Evolutionary conservation across 2,888 invertebrate species (phyloP), one percentile per base, ranked within the genome.

Genomic region (Melikaiella ostensackeni): DNA sequence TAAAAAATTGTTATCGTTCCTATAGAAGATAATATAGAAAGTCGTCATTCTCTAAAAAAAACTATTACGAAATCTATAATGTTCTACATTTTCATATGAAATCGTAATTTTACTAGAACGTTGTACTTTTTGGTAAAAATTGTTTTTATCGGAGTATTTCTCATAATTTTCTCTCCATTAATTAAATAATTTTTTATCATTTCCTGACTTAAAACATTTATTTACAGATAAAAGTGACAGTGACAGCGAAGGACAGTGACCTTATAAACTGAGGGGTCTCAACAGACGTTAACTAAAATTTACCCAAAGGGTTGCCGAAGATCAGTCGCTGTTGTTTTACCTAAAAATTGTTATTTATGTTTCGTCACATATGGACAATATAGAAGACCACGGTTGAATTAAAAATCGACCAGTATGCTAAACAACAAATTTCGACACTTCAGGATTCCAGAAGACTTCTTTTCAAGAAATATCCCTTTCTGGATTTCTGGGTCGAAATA

Each of bases 231-330:
- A 97, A 94, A 97, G 97, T 93, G 97, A 97, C 95, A 97, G 96
- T 93, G 97, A 97, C 94, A 97, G 97, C 93, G 97, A 97, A 94
- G 97, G 97, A 93, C 97, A 97, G 93, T 97, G 95, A 95, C 80
- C 16, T 21, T 42, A 46, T 30, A 55, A 61, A 55, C 42, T 16
- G 77, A 76, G 75, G 75, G 75, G 74, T 80, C 76, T 57, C 16
- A 46, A 73, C 73, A 50, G 50, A 74, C 27, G 21, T 62, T 73
- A 79, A 80, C 63, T 57, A 63, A 16, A 75, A 78, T 64, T 21
- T 33, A 19, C 75, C 81, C 80, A 81, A 81, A 81, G 77, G 77
- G 74, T 38, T 75, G 70, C 75, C 61, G 79, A 78, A 57, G 75
- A 75, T 78, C 62, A 55, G 57, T 57, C 64, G 77, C 50, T 66